Evolutionary conservation across 2,888 invertebrate genomes (phyloP).

Genomic region (Noctua fimbriata): DNA sequence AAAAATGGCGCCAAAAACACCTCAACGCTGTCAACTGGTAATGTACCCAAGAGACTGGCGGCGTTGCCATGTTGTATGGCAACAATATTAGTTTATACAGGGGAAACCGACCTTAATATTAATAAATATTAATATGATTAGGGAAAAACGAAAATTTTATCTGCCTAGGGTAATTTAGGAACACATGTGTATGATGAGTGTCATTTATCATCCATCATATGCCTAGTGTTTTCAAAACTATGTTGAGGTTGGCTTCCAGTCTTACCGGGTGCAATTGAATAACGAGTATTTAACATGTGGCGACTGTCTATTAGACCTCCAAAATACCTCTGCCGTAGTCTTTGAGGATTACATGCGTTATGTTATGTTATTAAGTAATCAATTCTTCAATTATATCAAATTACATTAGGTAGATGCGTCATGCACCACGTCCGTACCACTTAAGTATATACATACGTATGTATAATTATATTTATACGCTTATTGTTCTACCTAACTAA

Average conservation of each 20-base stretch:
- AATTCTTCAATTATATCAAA: neutral
- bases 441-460: neutral
- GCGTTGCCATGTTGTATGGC: no score
- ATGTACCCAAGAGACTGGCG: no score
- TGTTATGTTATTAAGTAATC: neutral
- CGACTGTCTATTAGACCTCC: no score
- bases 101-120: no score
- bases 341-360: neutral
- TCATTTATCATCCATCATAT: neutral
- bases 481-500: constrained; percentile 34
- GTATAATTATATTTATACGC: neutral
- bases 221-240: neutral
- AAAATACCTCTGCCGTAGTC: neutral
- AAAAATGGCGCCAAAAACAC: no score
- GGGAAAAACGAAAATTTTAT: no score
- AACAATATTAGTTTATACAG: no score
- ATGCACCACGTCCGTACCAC: neutral
- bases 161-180: no score
- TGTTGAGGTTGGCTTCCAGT: neutral
- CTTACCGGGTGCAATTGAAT: neutral
- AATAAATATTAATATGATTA: no score
- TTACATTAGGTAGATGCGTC: neutral
- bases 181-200: no score
- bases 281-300: neutral
- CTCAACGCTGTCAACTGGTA: no score